These are phyloP conservation scores for Diadophis punctatus DNA, from an alignment of 2,113 vertebrate genomes.

Conservation along the genomic window DNA sequence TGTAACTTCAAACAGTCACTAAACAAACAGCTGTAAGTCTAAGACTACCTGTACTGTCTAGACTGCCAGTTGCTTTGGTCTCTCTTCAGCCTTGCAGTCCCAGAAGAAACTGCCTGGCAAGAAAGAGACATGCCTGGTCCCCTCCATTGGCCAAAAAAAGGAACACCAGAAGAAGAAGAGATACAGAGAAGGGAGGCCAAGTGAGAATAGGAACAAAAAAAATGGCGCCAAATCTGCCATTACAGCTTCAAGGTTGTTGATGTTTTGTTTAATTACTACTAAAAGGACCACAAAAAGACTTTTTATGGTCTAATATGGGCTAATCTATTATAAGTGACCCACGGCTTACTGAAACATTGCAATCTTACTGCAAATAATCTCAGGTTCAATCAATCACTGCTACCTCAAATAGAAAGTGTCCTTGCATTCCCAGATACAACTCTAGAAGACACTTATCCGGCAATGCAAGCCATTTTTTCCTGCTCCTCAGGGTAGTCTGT, in stretches of 20 bases:
- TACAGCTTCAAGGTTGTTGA: not conserved
- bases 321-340: not conserved
- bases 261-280: not conserved
- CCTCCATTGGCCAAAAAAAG: not conserved
- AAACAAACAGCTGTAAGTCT: not conserved
- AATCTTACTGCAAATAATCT: not conserved
- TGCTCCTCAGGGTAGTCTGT: not conserved
- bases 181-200: not conserved
- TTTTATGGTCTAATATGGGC: not conserved
- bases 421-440: not conserved
- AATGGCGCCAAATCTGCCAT: not conserved
- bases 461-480: not conserved
- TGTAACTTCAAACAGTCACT: not conserved
- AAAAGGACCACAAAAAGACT: not conserved
- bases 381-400: not conserved
- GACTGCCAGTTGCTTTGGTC: not conserved
- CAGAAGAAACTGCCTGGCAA: not conserved
- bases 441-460: not conserved
- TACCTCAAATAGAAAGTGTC: not conserved
- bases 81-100: not conserved
- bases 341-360: not conserved
- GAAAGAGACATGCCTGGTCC: not conserved
- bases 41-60: not conserved
- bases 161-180: not conserved
- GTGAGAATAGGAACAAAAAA: not conserved